A percentile compares a stretch with the other conserved stretches of the same genome.
These are phyloP conservation scores for Chondrosia reniformis DNA, from an alignment of 37 sponge, comb jelly and placozoan species.

Conservation along the genomic window DNA sequence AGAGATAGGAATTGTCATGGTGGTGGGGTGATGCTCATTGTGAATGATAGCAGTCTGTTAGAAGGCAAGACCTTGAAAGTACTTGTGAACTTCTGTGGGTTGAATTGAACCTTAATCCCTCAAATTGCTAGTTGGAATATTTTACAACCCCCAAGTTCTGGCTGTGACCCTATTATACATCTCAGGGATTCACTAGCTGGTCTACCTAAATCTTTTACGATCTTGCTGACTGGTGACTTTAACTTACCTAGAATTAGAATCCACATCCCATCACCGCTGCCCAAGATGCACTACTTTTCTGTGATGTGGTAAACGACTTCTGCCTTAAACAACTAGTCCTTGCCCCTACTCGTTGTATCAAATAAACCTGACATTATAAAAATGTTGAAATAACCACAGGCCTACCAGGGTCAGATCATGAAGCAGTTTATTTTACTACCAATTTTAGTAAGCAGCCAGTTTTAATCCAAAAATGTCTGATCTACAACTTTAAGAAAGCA, in stretches of 20 bases:
- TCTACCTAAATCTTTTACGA: background rate
- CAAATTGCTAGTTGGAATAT: conserved; percentile 4
- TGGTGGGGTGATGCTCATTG: conserved; percentile 20
- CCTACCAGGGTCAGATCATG: conserved; percentile 22
- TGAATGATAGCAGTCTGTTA: background rate
- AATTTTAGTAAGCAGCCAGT: background rate
- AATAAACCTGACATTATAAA: background rate
- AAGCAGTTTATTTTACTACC: conserved; percentile 3
- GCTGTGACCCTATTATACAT: background rate
- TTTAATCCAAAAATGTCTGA: background rate
- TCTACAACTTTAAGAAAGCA: background rate
- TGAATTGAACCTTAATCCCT: background rate
- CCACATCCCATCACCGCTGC: background rate
- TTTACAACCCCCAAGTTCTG: conserved; percentile 15
- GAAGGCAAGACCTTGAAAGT: background rate
- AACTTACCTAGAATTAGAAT: conserved; percentile 6
- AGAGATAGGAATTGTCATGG: conserved; percentile 17
- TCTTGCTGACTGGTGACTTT: conserved; percentile 30
- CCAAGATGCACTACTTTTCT: background rate
- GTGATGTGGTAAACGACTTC: background rate
- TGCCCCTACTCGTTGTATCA: background rate
- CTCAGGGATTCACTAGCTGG: background rate
- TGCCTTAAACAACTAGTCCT: background rate
- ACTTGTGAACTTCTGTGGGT: conserved; percentile 34
- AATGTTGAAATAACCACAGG: background rate